These are phyloP conservation scores for Linnaemya vulpina DNA, from an alignment of 2,888 invertebrate species.

Conservation along the genomic window DNA sequence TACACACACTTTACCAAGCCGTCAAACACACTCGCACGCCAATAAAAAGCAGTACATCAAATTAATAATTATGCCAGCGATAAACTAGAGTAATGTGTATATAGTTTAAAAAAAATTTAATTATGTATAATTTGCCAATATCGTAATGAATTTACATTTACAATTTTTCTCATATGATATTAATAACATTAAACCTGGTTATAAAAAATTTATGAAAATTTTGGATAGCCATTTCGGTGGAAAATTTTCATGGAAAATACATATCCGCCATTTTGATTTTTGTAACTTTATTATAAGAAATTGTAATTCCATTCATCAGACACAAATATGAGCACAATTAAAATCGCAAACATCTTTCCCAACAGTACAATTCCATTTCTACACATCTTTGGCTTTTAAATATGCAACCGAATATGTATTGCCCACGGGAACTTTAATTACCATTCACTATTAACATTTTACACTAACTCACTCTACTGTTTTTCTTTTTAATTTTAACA, in stretches of 20 bases:
- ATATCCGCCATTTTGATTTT: conserved; percentile 74
- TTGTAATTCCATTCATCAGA: conserved; percentile 57
- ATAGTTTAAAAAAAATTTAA: no score
- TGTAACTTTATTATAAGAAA: conserved; percentile 59
- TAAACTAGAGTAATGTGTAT: not conserved
- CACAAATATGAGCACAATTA: conserved; percentile 34
- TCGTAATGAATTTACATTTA: no score
- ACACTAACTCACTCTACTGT: not conserved
- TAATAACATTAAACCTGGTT: no score
- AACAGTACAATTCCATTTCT: conserved; percentile 3
- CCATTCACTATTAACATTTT: conserved; percentile 8
- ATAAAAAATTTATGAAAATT: no score
- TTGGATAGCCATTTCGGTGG: no score
- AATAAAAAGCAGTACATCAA: not conserved
- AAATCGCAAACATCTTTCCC: conserved; percentile 37
- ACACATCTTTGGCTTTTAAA: conserved; percentile 47
- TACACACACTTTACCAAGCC: conserved; percentile 63
- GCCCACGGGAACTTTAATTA: conserved; percentile 61
- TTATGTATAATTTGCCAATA: no score
- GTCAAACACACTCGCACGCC: conserved; percentile 33
- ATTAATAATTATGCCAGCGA: conserved; percentile 38
- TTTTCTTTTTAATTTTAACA: not conserved
- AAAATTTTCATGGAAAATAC: no score
- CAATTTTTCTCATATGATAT: no score
- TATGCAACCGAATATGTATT: conserved; percentile 48